Base-by-base conservation (phyloP, 2,888 invertebrate genomes). In the Hirtodrosophila histrioides region DNA sequence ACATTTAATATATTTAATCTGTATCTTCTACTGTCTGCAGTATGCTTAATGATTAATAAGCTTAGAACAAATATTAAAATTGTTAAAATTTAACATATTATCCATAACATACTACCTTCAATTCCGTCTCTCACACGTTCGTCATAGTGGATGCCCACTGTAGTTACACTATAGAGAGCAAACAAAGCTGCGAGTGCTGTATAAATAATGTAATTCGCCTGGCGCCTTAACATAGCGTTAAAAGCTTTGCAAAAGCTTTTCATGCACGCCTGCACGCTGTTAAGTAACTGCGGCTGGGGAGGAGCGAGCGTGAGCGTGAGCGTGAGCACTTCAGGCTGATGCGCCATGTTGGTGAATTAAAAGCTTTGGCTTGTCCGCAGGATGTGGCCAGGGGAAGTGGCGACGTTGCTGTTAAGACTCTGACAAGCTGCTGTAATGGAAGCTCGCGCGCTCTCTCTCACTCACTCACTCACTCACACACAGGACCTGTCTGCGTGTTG, bases 311-410 rank as follows among this genome's bases (percentile, higher is more conserved):
- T n/a, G n/a, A n/a, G n/a, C n/a, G n/a, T n/a, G n/a, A n/a, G n/a
- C n/a, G n/a, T n/a, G n/a, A n/a, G 54, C 62, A 62, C 73, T 75
- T 69, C 41, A 63, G 45, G 33, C 36, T 45, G 51, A 24, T 54
- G 46, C 45, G 64, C 8, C 53, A 64, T 51, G 53, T 63, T 64
- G 61, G 56, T 37, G 63, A 81, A 12, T 82, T 82, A 85, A 82
- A 82, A 82, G 82, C 82, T 82, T 82, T 82, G 51, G 61, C 66
- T 48, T 82, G 82, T 82, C 82, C 85, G 70, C 82, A 86, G 82
- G 82, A 82, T 75, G 85, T 81, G 82, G 72, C 49, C 60, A 29
- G 40, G 48, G 17, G 9, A 9, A 8, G 31, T 41, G 54, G 35
- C 41, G 35, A 54, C 43, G 24, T 11, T 36, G 43, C 81, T 81